Percentiles rank a stretch among this genome's conserved stretches.
These are phyloP conservation scores for Cecropterus lyciades DNA, from an alignment of 1,140 invertebrate genomes.

Conservation along the genomic window DNA sequence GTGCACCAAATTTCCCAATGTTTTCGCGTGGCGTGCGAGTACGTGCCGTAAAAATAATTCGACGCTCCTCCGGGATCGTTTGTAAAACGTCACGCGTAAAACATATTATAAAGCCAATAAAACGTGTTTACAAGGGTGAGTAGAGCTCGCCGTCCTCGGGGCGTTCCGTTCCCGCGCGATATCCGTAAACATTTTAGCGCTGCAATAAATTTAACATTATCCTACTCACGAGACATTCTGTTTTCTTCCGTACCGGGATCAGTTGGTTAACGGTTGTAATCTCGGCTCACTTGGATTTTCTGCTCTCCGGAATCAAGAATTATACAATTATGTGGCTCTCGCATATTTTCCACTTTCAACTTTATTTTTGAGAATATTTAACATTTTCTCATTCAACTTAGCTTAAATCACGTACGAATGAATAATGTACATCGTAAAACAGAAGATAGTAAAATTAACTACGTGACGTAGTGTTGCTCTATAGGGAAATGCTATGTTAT, in stretches of 20 bases:
- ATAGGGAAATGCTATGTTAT: too few species aligned
- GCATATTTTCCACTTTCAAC: constrained; percentile 47
- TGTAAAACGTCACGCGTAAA: constrained; percentile 84
- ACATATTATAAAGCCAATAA: constrained; percentile 85
- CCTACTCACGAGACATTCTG: constrained; percentile 80
- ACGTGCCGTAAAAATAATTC: constrained; percentile 83
- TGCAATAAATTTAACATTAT: constrained; percentile 84
- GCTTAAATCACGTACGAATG: constrained; percentile 17
- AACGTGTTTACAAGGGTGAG: constrained; percentile 84
- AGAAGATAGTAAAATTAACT: constrained; percentile 6
- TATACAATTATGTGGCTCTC: constrained; percentile 63
- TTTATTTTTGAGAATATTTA: too few species aligned
- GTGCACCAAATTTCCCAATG: constrained; percentile 72
- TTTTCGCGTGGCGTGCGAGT: constrained; percentile 65
- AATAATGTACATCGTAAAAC: not conserved
- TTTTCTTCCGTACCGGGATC: constrained; percentile 79
- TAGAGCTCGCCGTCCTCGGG: constrained; percentile 62
- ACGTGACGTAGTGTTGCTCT: not conserved
- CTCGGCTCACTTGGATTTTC: constrained; percentile 70
- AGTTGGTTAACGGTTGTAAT: constrained; percentile 80
- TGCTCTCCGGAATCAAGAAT: constrained; percentile 60
- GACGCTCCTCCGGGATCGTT: constrained; percentile 79
- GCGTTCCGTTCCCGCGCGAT: constrained; percentile 67
- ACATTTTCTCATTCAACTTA: too few species aligned
- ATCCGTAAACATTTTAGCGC: constrained; percentile 83